Base-by-base conservation (phyloP, 2,888 invertebrate species). In the Ametastegia equiseti region DNA sequence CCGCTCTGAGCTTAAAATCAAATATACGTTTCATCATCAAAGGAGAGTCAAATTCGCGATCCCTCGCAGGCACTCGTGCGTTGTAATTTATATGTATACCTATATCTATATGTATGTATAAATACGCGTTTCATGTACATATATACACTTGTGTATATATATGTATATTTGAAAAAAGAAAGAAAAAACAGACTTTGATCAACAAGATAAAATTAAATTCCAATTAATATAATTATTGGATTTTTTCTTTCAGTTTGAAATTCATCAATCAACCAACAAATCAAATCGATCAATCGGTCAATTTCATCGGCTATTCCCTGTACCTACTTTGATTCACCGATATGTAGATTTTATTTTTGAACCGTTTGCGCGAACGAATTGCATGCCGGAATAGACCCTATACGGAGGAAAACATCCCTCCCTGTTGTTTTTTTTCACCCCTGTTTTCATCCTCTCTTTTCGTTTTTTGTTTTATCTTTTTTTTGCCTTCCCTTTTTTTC, bases 1-100 rank as follows among this genome's bases (percentile, higher is more conserved):
- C n/a, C 67, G 67, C n/a, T n/a, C n/a, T 7, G 39, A 67, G 67
- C 67, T 36, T 33, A 67, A 67, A 67, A 36, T 67, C 67, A 67
- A 67, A 67, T 36, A 36, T 19, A 54, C 69, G 69, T 69, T 69
- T 54, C 54, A 54, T 39, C 67, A 39, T 39, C 39, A 67, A 67
- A 67, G 39, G 39, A n/a, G n/a, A 33, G 67, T 36, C 39, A 11
- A 67, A 67, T 67, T 19, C 60, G 11, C 30, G 60, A 63, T 63
- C 63, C 36, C 63, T 65, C 63, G n/a, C 63, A 7, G n/a, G 36
- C 36, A 36, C n/a, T 33, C 63, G 63, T 65, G 63, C 63, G 63
- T n/a, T 5, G 33, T 65, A 65, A 54, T 23, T 54, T 11, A 19
- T 23, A 54, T 7, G 4, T n/a, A n/a, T 19, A 50, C n/a, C 13